A percentile compares a stretch with the other conserved stretches of the same genome.
Evolutionary conservation across 2,888 invertebrate genomes (phyloP).

Genomic region (Ormyrus nitidulus): DNA sequence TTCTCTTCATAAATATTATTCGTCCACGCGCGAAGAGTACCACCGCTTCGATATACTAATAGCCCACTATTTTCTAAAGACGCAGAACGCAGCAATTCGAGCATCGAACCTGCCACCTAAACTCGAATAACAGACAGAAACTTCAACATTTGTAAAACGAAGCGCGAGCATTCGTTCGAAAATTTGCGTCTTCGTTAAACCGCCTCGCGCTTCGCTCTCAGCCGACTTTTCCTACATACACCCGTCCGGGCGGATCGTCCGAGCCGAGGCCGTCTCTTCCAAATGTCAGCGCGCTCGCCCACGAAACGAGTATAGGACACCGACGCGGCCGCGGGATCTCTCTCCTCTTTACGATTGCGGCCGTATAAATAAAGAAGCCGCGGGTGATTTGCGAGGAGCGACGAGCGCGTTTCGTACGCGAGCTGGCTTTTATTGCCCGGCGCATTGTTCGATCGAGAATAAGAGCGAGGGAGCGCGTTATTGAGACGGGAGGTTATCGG

Average conservation of each 20-base stretch:
- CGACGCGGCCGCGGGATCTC: background rate
- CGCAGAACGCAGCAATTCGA: too few species aligned
- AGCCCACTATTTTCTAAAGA: too few species aligned
- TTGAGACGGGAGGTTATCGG: too few species aligned
- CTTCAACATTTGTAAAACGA: background rate
- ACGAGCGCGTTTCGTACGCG: background rate
- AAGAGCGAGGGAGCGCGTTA: background rate
- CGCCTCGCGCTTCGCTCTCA: too few species aligned
- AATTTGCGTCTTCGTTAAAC: background rate
- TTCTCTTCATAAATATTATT: too few species aligned
- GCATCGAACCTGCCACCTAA: too few species aligned
- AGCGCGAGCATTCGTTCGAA: background rate
- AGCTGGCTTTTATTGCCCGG: background rate
- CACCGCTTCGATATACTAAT: too few species aligned
- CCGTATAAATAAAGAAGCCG: conserved; percentile 25
- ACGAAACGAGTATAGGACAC: background rate
- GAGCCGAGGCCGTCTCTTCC: background rate
- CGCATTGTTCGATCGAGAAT: background rate
- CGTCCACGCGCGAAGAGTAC: too few species aligned
- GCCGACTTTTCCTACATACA: background rate
- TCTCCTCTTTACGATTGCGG: conserved; percentile 23
- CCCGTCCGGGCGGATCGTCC: background rate
- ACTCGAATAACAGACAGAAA: too few species aligned
- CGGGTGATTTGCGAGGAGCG: conserved; percentile 36
- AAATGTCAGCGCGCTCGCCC: background rate